A percentile compares a stretch with the other conserved stretches of the same genome.
These are phyloP conservation scores for Nineta flava DNA, from an alignment of 2,888 invertebrate genomes.

Conservation along the genomic window DNA sequence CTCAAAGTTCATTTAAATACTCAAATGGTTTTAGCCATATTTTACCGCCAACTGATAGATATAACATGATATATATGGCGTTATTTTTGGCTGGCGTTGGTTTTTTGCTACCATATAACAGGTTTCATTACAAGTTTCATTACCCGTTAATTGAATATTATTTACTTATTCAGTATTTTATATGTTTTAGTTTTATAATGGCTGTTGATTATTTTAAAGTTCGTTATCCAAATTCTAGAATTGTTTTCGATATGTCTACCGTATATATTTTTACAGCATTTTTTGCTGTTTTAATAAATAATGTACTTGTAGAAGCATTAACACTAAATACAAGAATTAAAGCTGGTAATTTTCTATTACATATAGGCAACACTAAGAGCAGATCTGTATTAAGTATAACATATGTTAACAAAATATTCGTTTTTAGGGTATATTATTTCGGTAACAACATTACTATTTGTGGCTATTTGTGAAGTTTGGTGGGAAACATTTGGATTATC, in stretches of 20 bases:
- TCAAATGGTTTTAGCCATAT: conserved; percentile 37
- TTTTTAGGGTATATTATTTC: conserved; percentile 58
- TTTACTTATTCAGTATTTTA: neutral
- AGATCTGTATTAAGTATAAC: neutral
- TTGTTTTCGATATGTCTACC: conserved; percentile 84
- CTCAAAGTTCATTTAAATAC: conserved; percentile 20
- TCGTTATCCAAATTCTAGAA: conserved; percentile 67
- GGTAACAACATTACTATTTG: conserved; percentile 63
- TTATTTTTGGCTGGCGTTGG: conserved; percentile 76
- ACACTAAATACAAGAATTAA: conserved; percentile 70
- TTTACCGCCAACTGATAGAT: conserved; percentile 52
- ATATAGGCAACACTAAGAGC: neutral
- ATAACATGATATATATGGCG: conserved; percentile 55
- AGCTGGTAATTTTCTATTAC: conserved; percentile 44
- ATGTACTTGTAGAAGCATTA: conserved; percentile 66
- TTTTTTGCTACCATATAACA: conserved; percentile 83
- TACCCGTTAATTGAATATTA: neutral
- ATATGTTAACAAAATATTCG: conserved; percentile 2
- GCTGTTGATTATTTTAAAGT: conserved; percentile 85
- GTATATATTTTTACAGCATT: conserved; percentile 85
- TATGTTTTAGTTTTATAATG: conserved; percentile 64
- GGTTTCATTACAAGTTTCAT: no score
- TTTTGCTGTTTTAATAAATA: conserved; percentile 71
- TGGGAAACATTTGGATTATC: conserved; percentile 64
- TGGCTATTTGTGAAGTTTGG: conserved; percentile 73